phyloP scores from a whole-genome alignment of 2,888 invertebrate genomes.

The Prosopocoilus inquinatus region DNA sequence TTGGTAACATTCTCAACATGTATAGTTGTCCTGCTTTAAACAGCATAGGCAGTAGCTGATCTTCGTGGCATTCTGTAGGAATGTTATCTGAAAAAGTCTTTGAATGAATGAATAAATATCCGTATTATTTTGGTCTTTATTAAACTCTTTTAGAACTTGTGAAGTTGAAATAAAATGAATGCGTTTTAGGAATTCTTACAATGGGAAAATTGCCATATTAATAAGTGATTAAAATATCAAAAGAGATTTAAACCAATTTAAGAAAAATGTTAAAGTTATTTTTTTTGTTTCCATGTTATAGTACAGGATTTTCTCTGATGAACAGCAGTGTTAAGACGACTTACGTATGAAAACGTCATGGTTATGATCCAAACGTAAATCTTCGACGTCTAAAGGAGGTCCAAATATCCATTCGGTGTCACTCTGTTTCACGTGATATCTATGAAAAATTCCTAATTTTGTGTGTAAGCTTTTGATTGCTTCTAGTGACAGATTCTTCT shows the following conservation, averaged over 20 bases:
- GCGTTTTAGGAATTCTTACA: background rate
- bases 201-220: too few relatives aligned
- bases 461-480: background rate
- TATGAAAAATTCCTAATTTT: background rate
- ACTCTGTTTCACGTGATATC: background rate
- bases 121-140: background rate
- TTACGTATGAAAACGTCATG: conserved; percentile 4
- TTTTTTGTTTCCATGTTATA: too few relatives aligned
- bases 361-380: background rate
- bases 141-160: background rate
- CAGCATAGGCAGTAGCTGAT: conserved; percentile 7
- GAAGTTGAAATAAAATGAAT: background rate
- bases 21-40: conserved; percentile 4
- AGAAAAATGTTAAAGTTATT: too few relatives aligned
- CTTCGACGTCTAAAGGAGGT: background rate
- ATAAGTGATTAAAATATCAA: too few relatives aligned
- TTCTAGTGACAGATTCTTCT: background rate
- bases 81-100: conserved; percentile 7
- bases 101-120: background rate
- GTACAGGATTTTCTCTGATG: background rate
- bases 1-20: background rate
- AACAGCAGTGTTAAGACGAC: background rate
- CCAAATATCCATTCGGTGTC: conserved; percentile 2
- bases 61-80: conserved; percentile 5
- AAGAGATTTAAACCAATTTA: too few relatives aligned